phyloP scores from a whole-genome alignment of 2,113 vertebrate genomes.

The Crotalus viridis region DNA sequence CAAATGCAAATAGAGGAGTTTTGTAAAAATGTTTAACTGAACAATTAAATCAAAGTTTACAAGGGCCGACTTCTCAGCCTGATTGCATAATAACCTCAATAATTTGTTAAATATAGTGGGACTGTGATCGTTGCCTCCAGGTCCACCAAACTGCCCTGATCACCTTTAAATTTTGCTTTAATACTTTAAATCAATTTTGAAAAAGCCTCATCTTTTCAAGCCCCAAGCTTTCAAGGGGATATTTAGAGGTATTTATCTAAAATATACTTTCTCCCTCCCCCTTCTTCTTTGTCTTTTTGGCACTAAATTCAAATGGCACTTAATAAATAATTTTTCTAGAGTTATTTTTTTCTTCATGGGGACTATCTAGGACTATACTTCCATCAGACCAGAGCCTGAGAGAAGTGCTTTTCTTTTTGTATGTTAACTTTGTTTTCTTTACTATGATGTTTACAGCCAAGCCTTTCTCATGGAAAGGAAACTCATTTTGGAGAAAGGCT shows the following conservation, averaged over 20 bases:
- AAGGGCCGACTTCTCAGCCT: conserved; percentile 85
- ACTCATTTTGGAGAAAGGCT: neutral
- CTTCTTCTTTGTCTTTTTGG: conserved; percentile 58
- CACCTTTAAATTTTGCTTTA: conserved; percentile 87
- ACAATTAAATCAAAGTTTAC: conserved; percentile 98
- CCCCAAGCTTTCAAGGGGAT: conserved; percentile 73
- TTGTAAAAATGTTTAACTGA: conserved; percentile 99
- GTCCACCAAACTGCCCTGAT: conserved; percentile 78
- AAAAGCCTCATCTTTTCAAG: conserved; percentile 75
- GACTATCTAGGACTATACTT: conserved; percentile 45
- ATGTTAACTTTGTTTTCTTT: neutral
- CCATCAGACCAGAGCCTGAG: conserved; percentile 1
- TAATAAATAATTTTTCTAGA: conserved; percentile 24
- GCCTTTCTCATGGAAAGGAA: neutral
- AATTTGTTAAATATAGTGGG: conserved; percentile 87
- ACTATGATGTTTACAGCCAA: neutral
- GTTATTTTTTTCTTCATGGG: neutral
- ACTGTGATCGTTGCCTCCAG: conserved; percentile 70
- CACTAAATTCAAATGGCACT: conserved; percentile 65
- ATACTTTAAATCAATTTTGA: conserved; percentile 81
- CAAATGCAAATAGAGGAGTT: conserved; percentile 99
- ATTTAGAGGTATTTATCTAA: conserved; percentile 82
- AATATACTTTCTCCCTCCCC: conserved; percentile 70
- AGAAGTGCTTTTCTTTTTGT: neutral
- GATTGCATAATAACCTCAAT: conserved; percentile 87